Conservation (phyloP, 2,797 vertebrate species). For the Karalla daura region DNA sequence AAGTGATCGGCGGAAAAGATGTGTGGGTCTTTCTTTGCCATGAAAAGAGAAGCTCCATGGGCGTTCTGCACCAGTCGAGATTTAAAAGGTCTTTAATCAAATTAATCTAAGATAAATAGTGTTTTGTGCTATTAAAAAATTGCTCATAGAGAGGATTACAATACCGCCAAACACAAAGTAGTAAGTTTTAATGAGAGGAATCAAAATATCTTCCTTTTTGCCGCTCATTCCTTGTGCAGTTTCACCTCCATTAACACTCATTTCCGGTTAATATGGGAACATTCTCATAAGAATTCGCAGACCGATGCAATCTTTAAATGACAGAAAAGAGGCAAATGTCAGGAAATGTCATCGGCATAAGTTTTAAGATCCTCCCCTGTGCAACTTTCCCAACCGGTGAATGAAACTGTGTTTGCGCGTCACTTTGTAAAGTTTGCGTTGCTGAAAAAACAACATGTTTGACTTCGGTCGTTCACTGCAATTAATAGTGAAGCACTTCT, state of each 20-base stretch:
- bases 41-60: slow-evolving; percentile 80
- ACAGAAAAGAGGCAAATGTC: too few species aligned
- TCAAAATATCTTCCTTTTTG: slow-evolving; percentile 35
- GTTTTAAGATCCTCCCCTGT: neutral
- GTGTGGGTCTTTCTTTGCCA: slow-evolving; percentile 65
- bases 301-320: neutral
- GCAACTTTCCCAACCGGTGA: neutral
- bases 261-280: neutral
- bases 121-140: slow-evolving; percentile 76
- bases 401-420: neutral
- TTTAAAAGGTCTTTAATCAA: slow-evolving; percentile 83
- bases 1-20: slow-evolving; percentile 72
- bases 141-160: slow-evolving; percentile 81
- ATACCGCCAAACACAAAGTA: slow-evolving; percentile 75
- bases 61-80: slow-evolving; percentile 74
- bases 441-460: slow-evolving; percentile 38
- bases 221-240: slow-evolving; percentile 11
- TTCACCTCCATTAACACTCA: neutral
- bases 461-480: slow-evolving; percentile 57
- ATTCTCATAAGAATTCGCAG: neutral
- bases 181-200: slow-evolving; percentile 51
- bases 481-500: slow-evolving; percentile 72
- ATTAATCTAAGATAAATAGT: slow-evolving; percentile 86
- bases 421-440: slow-evolving; percentile 15
- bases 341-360: neutral